These are phyloP conservation scores for Limonius californicus DNA, from an alignment of 1,140 invertebrate genomes.

Conservation along the genomic window DNA sequence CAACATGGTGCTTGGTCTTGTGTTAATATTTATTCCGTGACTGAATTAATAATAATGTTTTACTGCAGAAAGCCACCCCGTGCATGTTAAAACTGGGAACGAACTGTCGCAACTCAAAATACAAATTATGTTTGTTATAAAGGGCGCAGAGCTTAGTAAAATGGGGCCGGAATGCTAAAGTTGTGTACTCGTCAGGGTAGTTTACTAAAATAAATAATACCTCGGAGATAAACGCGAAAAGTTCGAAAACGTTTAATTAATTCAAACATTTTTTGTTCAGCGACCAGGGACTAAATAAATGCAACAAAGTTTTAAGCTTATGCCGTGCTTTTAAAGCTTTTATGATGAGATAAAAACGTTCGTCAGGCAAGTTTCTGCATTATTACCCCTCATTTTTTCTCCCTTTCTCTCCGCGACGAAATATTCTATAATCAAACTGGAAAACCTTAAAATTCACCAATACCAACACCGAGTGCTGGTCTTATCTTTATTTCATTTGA, in stretches of 20 bases:
- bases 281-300: not conserved
- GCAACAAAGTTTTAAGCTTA: slow-evolving; percentile 1
- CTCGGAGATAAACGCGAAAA: slow-evolving; percentile 1
- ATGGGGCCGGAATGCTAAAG: not conserved
- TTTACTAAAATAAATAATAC: not conserved
- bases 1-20: not conserved
- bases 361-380: not conserved
- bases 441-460: not conserved
- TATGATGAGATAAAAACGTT: slow-evolving; percentile 1
- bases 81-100: no score
- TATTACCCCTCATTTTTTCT: no score
- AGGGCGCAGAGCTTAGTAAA: no score
- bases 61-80: no score
- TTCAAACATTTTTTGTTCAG: slow-evolving; percentile 1
- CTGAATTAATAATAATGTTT: no score
- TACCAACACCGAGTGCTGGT: not conserved
- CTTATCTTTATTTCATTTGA: not conserved
- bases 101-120: no score
- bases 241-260: slow-evolving; percentile 1
- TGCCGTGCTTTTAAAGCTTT: not conserved
- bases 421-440: no score
- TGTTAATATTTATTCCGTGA: not conserved
- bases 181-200: not conserved
- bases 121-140: no score
- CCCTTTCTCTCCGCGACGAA: no score